Percentiles rank a stretch among this genome's conserved stretches.
Evolutionary conservation across 2,888 invertebrate species (phyloP).

Genomic region (Nomada lathburiana): DNA sequence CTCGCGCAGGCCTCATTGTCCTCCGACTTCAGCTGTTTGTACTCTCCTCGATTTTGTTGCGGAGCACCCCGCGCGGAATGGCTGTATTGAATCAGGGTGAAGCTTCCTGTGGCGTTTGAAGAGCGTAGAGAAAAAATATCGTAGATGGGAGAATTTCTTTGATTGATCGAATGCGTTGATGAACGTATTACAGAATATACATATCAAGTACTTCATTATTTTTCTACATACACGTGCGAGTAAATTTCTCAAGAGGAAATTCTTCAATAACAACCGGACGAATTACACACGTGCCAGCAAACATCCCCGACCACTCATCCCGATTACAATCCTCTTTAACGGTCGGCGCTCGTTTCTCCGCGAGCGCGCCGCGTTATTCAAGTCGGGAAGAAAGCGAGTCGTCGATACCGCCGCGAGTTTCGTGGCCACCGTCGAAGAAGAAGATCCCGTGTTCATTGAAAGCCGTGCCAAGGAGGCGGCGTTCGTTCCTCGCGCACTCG

Average conservation of each 20-base stretch:
- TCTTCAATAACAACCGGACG: too few species aligned
- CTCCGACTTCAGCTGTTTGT: constrained; percentile 44
- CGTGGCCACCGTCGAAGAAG: constrained; percentile 20
- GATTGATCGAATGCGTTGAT: neutral
- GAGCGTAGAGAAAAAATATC: neutral
- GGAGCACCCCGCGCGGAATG: neutral
- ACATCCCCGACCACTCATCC: constrained; percentile 12
- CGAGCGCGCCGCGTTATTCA: neutral
- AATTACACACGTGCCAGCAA: too few species aligned
- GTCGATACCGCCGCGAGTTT: constrained; percentile 3
- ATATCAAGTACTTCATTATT: too few species aligned
- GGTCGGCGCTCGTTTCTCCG: constrained; percentile 13
- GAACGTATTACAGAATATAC: too few species aligned
- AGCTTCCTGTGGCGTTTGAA: neutral
- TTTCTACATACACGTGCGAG: too few species aligned
- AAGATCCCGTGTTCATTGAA: constrained; percentile 38
- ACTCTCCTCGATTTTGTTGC: constrained; percentile 27
- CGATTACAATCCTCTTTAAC: constrained; percentile 54
- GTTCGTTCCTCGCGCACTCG: constrained; percentile 16
- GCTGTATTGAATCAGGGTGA: constrained; percentile 20
- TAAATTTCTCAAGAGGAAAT: too few species aligned
- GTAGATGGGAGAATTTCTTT: neutral
- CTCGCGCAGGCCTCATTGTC: constrained; percentile 40
- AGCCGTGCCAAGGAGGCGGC: constrained; percentile 21
- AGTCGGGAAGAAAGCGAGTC: constrained; percentile 14